Conservation (phyloP, 53 echinoderm and acorn worm genomes). For the Glandiceps talaboti region DNA sequence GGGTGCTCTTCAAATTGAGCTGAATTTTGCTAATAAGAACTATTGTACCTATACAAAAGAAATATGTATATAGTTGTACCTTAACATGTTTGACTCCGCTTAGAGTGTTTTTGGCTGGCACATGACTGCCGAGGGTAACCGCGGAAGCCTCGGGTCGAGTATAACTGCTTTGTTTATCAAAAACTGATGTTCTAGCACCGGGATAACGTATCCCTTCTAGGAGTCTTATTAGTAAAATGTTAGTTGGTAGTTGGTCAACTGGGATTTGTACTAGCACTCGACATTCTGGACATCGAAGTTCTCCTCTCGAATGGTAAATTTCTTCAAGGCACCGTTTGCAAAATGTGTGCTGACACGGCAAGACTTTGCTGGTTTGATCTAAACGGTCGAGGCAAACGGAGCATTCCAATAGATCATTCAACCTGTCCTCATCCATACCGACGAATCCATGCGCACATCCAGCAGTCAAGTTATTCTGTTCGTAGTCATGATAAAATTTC, state of each 20-base stretch:
- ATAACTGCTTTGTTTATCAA: not conserved
- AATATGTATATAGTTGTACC: too few relatives aligned
- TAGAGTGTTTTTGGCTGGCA: not conserved
- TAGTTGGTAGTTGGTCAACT: conserved; percentile 89
- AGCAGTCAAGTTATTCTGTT: too few relatives aligned
- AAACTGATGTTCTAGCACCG: not conserved
- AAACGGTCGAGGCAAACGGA: conserved; percentile 83
- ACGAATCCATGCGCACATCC: too few relatives aligned
- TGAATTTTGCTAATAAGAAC: too few relatives aligned
- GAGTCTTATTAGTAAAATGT: conserved; percentile 78
- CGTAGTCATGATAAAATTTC: too few relatives aligned
- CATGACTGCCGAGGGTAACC: conserved; percentile 7
- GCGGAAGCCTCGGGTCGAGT: conserved; percentile 14
- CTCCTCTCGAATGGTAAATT: conserved; percentile 58
- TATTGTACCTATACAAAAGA: too few relatives aligned
- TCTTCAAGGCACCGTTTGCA: conserved; percentile 83
- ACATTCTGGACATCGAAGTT: conserved; percentile 87
- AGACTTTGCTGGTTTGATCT: conserved; percentile 68
- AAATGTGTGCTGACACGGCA: conserved; percentile 92
- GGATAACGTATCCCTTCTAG: conserved; percentile 69
- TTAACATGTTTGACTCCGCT: not conserved
- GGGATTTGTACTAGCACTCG: conserved; percentile 45
- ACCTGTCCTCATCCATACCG: conserved; percentile 63
- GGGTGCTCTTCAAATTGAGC: too few relatives aligned
- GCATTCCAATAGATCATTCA: conserved; percentile 84